A percentile compares a stretch with the other conserved stretches of the same genome.
phyloP scores from a whole-genome alignment of 2,113 vertebrate species.

The Elanus axillaris region DNA sequence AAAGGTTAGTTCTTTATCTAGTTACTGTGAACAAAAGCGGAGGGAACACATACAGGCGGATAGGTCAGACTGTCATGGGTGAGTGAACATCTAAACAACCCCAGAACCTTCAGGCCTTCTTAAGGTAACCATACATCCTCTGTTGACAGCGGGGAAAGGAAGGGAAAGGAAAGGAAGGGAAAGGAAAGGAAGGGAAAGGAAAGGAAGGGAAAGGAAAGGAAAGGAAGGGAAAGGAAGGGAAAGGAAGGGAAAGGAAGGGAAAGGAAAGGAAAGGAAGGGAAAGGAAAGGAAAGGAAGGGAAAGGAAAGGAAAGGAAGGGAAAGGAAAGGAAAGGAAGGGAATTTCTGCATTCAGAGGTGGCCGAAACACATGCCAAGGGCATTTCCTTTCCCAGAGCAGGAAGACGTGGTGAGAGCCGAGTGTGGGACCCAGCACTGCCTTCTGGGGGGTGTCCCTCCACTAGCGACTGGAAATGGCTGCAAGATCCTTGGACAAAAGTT shows the following conservation, averaged over 20 bases:
- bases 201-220: too few relatives aligned
- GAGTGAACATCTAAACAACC: constrained; percentile 18
- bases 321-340: neutral
- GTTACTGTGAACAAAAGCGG: neutral
- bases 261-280: neutral
- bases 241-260: too few relatives aligned
- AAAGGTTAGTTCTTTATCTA: constrained; percentile 22
- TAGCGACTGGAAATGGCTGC: rapidly evolving
- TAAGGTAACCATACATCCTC: neutral
- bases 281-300: too few relatives aligned
- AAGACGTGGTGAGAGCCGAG: neutral
- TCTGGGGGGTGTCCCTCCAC: neutral
- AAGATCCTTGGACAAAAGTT: neutral
- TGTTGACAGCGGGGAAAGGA: neutral
- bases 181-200: too few relatives aligned
- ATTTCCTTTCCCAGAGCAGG: neutral
- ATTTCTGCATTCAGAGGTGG: constrained; percentile 27
- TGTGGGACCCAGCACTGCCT: rapidly evolving
- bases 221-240: too few relatives aligned
- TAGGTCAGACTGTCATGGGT: neutral
- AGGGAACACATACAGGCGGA: neutral
- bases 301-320: neutral
- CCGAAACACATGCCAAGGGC: neutral
- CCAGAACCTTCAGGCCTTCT: neutral
- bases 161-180: neutral